Percentiles rank a stretch among this genome's conserved stretches.
phyloP scores from a whole-genome alignment of 2,888 invertebrate genomes.

The Apoda limacodes region DNA sequence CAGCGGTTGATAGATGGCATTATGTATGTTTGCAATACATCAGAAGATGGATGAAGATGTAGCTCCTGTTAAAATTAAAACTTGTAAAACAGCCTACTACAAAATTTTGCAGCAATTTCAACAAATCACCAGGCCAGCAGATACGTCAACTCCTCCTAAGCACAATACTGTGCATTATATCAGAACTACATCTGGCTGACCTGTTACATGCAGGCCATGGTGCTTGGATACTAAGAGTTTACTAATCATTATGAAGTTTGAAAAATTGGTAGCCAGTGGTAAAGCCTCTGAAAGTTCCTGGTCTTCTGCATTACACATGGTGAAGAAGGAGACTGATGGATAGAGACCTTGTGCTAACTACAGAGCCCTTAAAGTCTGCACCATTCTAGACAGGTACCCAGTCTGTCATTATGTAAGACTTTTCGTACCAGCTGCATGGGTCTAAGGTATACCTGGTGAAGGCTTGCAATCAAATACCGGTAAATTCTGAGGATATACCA shows the following conservation, averaged over 20 bases:
- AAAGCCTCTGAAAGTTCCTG: constrained; percentile 23
- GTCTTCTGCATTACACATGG: constrained; percentile 30
- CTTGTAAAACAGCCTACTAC: constrained; percentile 4
- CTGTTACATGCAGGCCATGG: constrained; percentile 10
- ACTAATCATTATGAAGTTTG: constrained; percentile 9
- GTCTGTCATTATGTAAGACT: constrained; percentile 27
- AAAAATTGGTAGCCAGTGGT: constrained; percentile 10
- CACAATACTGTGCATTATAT: constrained; percentile 14
- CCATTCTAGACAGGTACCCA: constrained; percentile 28
- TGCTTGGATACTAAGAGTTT: constrained; percentile 12
- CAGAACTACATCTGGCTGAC: constrained; percentile 14
- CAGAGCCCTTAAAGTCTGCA: constrained; percentile 27
- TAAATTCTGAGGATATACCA: constrained; percentile 21
- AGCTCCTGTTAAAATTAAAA: constrained; percentile 4
- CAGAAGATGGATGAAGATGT: neutral
- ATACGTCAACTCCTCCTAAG: neutral
- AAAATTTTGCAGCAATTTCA: constrained; percentile 1
- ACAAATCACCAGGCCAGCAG: constrained; percentile 3
- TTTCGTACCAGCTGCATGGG: constrained; percentile 22
- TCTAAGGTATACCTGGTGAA: constrained; percentile 24
- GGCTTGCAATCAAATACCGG: constrained; percentile 18
- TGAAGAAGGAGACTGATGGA: constrained; percentile 26
- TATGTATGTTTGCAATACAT: constrained; percentile 11
- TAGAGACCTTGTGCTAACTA: constrained; percentile 38
- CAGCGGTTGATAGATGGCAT: constrained; percentile 17